Base-by-base conservation (phyloP, 2,888 invertebrate genomes). In the Andrena dorsata region DNA sequence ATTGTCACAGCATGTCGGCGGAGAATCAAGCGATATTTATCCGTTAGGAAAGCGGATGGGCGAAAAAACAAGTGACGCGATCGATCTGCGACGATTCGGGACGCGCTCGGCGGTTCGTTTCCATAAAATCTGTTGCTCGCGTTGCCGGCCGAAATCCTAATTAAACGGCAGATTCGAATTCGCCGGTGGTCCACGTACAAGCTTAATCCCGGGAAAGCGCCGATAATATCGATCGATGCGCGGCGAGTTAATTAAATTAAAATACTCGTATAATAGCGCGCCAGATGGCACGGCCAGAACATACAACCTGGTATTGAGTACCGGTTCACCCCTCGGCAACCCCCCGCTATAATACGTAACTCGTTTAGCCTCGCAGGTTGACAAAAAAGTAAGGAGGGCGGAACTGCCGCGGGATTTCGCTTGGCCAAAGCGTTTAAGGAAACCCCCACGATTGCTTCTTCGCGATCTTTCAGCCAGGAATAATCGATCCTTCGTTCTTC, bases 201-300 rank as follows among this genome's bases (percentile, higher is more conserved):
- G 92, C 92, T 93, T 93, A 93, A 93, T 93, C 93, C 92, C 88
- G 82, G 86, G 89, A 90, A 92, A 92, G 90, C 91, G 90, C 92
- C 91, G 92, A 93, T 93, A 93, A 93, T 93, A 93, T 93, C 93
- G 92, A 93, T 93, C 91, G 91, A 89, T 90, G 88, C 89, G 91
- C 90, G 91, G 88, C 89, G 89, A 93, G 93, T 93, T 93, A 93
- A 93, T 93, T 93, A 93, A 93, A 93, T 93, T 93, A 93, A 93
- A 93, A 93, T 93, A 93, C 93, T 93, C 91, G 91, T 93, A 92
- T 93, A 93, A 93, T 93, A 93, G 93, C 90, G 87, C 76, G 92
- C 92, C 93, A 93, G 93, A 93, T 93, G 93, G 93, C 93, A 86
- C 86, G 78, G 88, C 89, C 91, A 89, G 92, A 90, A 90, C 83